Evolutionary conservation across 2,888 invertebrate genomes (phyloP), one percentile per base, ranked within the genome.

Genomic region (Catotricha subobsoleta): DNA sequence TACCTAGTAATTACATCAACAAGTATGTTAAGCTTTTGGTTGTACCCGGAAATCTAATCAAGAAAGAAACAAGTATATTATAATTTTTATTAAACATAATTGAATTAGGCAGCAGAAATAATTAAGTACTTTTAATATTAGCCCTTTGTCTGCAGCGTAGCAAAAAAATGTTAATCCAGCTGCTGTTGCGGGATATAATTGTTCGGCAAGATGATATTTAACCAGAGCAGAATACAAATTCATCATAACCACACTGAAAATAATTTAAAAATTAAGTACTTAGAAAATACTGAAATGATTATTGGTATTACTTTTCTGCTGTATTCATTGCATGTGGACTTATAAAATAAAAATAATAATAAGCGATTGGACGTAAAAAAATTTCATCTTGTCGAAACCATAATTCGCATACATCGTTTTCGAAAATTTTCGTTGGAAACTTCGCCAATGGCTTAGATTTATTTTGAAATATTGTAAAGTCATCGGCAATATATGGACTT

Each of bases 341-440:
- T 42, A 80, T 69, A 47, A 87, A 72, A 57, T 79, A 75, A 54
- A 81, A 74, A 50, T 74, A 69, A 50, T 83, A 71, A 48, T 72
- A 69, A 0, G 81, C 82, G 33, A 76, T 76, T 1, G 91, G 91
- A 38, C 84, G 67, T 29, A 75, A 67, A 57, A 87, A 91, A 56
- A 80, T 83, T 48, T 75, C 72, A 58, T 91, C 91, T 19, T 77
- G 76, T 49, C 80, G 77, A 60, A 80, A 84, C 86, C 86, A 91
- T 37, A 90, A 56, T 57, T 86, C 83, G 35, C 68, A 59, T 15
- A 66, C 52, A 12, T 66, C 56, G n/a, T 67, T 67, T 31, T 66
- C 58, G 9, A 70, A 50, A 30, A 81, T 62, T 53, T 72, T 71
- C 27, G 60, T 57, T 2, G 82, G 81, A 49, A 69, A 67, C 29